A percentile compares a stretch with the other conserved stretches of the same genome.
Evolutionary conservation across 2,888 invertebrate species (phyloP).

Genomic region (Andrena chrysosceles): DNA sequence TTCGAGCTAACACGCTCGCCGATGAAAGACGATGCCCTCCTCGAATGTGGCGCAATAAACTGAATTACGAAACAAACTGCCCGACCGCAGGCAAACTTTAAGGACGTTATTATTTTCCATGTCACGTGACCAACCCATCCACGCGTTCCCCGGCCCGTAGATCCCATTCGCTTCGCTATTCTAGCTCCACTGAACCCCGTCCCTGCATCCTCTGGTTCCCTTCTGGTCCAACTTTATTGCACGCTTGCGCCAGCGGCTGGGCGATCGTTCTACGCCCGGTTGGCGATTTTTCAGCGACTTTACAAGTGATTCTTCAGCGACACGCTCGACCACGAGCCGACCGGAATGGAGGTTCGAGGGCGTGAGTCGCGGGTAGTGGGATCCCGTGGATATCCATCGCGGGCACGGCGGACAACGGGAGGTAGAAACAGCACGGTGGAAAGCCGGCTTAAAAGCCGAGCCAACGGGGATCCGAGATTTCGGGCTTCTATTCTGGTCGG

Average conservation of each 20-base stretch:
- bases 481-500: constrained; percentile 78
- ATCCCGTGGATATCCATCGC: neutral
- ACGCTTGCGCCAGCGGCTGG: too few species aligned
- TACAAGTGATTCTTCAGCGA: constrained; percentile 9
- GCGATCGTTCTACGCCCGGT: neutral
- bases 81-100: neutral
- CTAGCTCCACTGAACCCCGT: too few species aligned
- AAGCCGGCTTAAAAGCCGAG: constrained; percentile 69
- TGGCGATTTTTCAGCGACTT: neutral
- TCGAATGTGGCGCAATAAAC: constrained; percentile 15
- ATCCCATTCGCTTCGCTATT: neutral
- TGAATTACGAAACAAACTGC: neutral
- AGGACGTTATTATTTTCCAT: constrained; percentile 23
- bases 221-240: too few species aligned
- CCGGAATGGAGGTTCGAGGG: constrained; percentile 48
- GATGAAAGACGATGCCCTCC: constrained; percentile 36
- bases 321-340: constrained; percentile 6
- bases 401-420: constrained; percentile 7
- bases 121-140: neutral
- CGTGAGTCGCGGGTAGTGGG: constrained; percentile 16
- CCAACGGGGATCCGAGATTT: constrained; percentile 79
- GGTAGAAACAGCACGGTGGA: constrained; percentile 29
- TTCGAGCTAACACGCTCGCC: neutral
- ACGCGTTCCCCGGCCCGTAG: neutral
- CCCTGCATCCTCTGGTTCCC: too few species aligned